Conservation (phyloP, 2,888 invertebrate genomes). For the Maniola hyperantus region DNA sequence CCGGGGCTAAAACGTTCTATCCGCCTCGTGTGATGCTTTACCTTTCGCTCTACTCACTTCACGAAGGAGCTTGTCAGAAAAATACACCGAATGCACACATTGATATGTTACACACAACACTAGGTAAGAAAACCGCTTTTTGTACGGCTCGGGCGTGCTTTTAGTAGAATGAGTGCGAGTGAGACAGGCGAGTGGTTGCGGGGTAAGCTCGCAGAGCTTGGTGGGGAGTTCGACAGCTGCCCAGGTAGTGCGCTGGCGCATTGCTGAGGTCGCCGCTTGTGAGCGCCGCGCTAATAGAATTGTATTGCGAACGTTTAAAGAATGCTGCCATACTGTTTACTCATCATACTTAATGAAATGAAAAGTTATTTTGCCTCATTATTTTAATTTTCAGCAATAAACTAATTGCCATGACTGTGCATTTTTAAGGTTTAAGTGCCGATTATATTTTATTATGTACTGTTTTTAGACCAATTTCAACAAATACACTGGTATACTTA, state of each 20-base stretch:
- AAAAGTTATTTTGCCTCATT: constrained; percentile 24
- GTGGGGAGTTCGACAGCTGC: constrained; percentile 79
- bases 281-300: constrained; percentile 74
- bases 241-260: constrained; percentile 76
- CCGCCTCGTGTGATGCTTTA: constrained; percentile 58
- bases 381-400: constrained; percentile 25
- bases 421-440: constrained; percentile 10
- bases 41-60: constrained; percentile 60
- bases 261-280: constrained; percentile 75
- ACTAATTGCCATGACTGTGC: constrained; percentile 16
- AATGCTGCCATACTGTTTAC: constrained; percentile 59
- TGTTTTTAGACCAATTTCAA: constrained; percentile 10
- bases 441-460: constrained; percentile 18
- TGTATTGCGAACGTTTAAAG: constrained; percentile 65
- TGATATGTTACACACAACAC: constrained; percentile 56
- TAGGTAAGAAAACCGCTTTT: constrained; percentile 76
- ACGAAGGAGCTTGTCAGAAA: constrained; percentile 74
- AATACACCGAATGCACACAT: constrained; percentile 72
- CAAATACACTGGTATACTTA: too few species aligned
- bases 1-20: constrained; percentile 62
- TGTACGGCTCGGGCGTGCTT: constrained; percentile 71
- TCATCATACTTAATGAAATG: constrained; percentile 50
- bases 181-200: constrained; percentile 68
- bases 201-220: constrained; percentile 65
- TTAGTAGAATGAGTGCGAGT: constrained; percentile 61